Evolutionary conservation across 2,113 vertebrate genomes (phyloP), one percentile per base, ranked within the genome.

Genomic region (Oreochromis aureus): DNA sequence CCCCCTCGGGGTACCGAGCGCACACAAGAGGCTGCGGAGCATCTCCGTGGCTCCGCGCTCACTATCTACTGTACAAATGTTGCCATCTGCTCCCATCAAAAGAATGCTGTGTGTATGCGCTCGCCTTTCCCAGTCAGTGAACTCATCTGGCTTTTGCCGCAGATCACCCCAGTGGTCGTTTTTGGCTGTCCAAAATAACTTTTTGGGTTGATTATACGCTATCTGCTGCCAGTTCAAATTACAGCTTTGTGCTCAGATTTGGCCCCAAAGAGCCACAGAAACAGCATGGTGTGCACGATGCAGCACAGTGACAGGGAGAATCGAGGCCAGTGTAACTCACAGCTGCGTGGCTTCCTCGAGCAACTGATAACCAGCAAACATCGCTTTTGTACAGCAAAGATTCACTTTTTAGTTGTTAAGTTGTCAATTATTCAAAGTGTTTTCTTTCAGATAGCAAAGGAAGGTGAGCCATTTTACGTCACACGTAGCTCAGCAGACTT

Each of bases 161-260:
- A 93, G 93, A 92, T 92, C 87, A 66, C 80, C 92, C 92, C 90
- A 86, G 89, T 58, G 91, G 92, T 91, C 79, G 78, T 90, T 94
- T 88, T 87, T 88, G 83, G 92, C 85, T 6, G 86, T 95, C 93
- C 93, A 96, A 96, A 97, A 96, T 96, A 96, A 95, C 95, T 95
- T 94, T 83, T 92, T 93, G 78, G 87, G 84, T 85, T 96, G 96
- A 97, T 96, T 97, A 97, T 95, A 96, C 83, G 66, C 94, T 96
- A 90, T 92, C 86, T 83, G 19, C 91, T 83, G 95, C 95, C 96
- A 96, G 90, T 94, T 94, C 89, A 96, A 97, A 97, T 97, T 96
- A 97, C 94, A 97, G 95, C 93, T 94, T 89, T 94, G 91, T 19
- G 86, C 82, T 91, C 66, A 81, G 89, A 92, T 87, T 69, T 91